phyloP scores from a whole-genome alignment of 2,113 vertebrate species.

The Menidia beryllina region DNA sequence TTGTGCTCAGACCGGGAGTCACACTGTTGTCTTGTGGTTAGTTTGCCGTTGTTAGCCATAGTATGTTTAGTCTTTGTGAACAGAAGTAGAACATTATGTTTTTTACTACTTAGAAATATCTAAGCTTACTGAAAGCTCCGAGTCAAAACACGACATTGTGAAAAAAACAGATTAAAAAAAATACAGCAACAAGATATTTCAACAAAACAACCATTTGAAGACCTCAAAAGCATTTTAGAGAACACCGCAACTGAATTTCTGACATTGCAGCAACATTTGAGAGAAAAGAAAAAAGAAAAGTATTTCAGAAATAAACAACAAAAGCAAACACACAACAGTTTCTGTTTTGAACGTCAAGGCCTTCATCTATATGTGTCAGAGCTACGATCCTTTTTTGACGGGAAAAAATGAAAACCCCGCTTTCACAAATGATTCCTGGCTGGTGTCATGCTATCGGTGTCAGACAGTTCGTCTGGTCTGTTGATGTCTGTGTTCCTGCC shows the following conservation, averaged over 20 bases:
- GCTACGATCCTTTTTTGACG: neutral
- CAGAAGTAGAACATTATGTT: too few relatives aligned
- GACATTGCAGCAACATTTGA: too few relatives aligned
- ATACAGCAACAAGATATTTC: neutral
- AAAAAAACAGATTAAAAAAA: neutral
- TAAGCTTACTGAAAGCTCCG: too few relatives aligned
- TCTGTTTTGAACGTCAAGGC: neutral
- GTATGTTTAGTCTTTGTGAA: too few relatives aligned
- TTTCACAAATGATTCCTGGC: neutral
- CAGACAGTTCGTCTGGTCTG: constrained; percentile 41
- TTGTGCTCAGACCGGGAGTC: too few relatives aligned
- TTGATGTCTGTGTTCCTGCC: constrained; percentile 38
- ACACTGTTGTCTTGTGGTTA: too few relatives aligned
- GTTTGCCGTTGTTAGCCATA: too few relatives aligned
- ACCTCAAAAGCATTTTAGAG: neutral
- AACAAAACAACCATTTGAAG: neutral
- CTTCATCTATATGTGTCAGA: neutral
- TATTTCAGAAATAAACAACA: too few relatives aligned
- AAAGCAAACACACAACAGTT: neutral
- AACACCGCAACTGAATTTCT: too few relatives aligned
- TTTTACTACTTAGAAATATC: neutral
- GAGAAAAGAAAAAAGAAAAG: neutral
- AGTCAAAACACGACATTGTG: neutral
- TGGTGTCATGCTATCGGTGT: constrained; percentile 54
- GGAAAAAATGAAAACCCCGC: constrained; percentile 16